Evolutionary conservation across 2,797 vertebrate species (phyloP), one percentile per base, ranked within the genome.

Genomic region (Pseudochirops corinnae): DNA sequence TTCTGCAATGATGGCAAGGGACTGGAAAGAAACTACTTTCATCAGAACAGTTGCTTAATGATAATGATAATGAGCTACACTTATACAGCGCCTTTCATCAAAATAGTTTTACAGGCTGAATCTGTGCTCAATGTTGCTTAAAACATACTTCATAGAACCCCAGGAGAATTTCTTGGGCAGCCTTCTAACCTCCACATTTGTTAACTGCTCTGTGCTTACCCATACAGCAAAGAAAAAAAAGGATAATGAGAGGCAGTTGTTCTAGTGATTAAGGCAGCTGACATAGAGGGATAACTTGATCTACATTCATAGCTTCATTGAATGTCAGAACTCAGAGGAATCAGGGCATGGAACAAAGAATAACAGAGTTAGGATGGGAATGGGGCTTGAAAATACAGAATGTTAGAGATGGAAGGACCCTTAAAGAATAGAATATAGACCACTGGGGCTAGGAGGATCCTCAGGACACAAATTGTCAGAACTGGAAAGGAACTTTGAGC

Each of bases 1-100:
- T 97, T 92, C 67, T 90, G 92, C 96, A 96, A 97, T 95, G 94
- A 95, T 96, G 57, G 67, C 91, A 91, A 62, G 52, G 96, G 95
- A 95, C 82, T 1, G 93, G 92, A 96, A 92, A 26, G 31, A 74
- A 31, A 93, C 39, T 95, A 93, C 60, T 95, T 0, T 33, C 87
- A 16, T 95, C 67, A 50, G 56, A 97, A 96, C 56, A 0, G 46
- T 93, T 74, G 94, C 94, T 96, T 92, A 97, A 96, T 56, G 97
- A 93, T 87, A 96, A 96, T 52, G 93, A 92, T 55, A 92, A 94
- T 0, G 28, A 94, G 94, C 94, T 94, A 24, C 33, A 0, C 46
- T 97, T 92, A 90, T 95, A 57, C 0, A 0, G 56, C 4, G 24
- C 0, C 57, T 97, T 95, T 97, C 97, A 62, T 60, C 5, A 55